phyloP scores from a whole-genome alignment of 2,113 vertebrate species.

The Odontophorus gujanensis region DNA sequence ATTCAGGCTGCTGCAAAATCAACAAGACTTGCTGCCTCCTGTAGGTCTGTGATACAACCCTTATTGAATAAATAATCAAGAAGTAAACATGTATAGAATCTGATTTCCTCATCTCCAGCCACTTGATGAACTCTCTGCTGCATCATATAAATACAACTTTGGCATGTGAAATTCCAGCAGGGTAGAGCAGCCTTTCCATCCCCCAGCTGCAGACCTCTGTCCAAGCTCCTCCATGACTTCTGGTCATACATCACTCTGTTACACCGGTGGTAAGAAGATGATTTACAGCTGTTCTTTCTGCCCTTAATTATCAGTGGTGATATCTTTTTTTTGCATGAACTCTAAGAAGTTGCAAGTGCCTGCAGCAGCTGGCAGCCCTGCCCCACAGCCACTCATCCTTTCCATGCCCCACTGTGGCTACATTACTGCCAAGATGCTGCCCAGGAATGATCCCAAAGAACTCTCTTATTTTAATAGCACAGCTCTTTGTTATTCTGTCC shows the following conservation, averaged over 20 bases:
- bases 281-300: background rate
- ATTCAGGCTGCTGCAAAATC: constrained; percentile 11
- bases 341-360: background rate
- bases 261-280: background rate
- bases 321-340: background rate
- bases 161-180: background rate
- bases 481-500: constrained; percentile 46
- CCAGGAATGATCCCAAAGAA: background rate
- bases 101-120: constrained; percentile 23
- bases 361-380: background rate
- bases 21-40: constrained; percentile 12
- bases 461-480: constrained; percentile 8
- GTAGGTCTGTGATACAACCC: background rate
- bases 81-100: constrained; percentile 3
- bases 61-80: constrained; percentile 44
- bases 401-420: background rate
- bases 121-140: constrained; percentile 13
- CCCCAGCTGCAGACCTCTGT: background rate
- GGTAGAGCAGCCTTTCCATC: background rate
- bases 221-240: background rate
- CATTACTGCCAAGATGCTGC: background rate
- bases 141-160: background rate
- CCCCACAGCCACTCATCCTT: background rate
- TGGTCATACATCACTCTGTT: background rate
- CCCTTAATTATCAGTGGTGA: background rate